These are phyloP conservation scores for Aplochiton taeniatus DNA, from an alignment of 2,797 vertebrate genomes.

Conservation along the genomic window DNA sequence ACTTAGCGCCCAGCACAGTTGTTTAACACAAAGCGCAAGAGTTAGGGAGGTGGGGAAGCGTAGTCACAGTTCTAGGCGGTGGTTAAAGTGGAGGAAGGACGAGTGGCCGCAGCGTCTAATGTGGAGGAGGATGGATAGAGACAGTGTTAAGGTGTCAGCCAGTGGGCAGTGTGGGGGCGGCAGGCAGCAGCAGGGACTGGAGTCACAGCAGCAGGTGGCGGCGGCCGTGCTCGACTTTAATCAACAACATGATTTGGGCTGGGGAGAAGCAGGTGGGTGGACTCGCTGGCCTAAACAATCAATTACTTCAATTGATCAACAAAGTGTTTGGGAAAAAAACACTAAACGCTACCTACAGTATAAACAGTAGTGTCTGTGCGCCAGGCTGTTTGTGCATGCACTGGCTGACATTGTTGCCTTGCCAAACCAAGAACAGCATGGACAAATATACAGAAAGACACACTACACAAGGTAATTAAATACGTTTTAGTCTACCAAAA, in stretches of 20 bases:
- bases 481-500: no score
- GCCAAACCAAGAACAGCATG: constrained; percentile 31
- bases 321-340: constrained; percentile 43
- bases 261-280: constrained; percentile 54
- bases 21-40: constrained; percentile 42
- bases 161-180: constrained; percentile 38
- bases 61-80: constrained; percentile 33
- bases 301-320: constrained; percentile 62
- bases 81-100: constrained; percentile 33
- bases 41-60: constrained; percentile 15
- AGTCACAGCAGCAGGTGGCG: constrained; percentile 41
- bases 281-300: constrained; percentile 56
- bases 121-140: constrained; percentile 47
- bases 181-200: constrained; percentile 27
- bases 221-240: constrained; percentile 55
- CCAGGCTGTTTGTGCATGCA: constrained; percentile 38
- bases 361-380: constrained; percentile 31
- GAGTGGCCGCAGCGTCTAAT: constrained; percentile 30
- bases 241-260: constrained; percentile 63
- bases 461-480: constrained; percentile 7
- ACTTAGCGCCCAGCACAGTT: constrained; percentile 57
- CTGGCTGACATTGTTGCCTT: constrained; percentile 25
- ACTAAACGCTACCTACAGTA: constrained; percentile 32
- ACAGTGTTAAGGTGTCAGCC: constrained; percentile 57
- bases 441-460: constrained; percentile 18